phyloP scores from a whole-genome alignment of 2,113 vertebrate species.

The Tachycineta bicolor region DNA sequence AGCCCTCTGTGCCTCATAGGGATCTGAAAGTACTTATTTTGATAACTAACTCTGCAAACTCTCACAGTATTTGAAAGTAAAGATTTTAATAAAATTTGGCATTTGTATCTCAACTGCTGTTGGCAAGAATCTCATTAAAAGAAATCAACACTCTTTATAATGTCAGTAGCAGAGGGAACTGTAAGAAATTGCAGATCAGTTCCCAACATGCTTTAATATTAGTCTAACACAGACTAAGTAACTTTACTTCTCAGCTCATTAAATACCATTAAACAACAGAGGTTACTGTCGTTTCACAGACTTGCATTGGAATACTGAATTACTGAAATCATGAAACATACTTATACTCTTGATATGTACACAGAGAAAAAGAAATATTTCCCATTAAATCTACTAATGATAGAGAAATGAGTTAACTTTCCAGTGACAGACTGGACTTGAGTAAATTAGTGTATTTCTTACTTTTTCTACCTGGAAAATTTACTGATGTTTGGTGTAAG shows the following conservation, averaged over 20 bases:
- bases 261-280: not conserved
- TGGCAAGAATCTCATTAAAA: slow-evolving; percentile 16
- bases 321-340: not conserved
- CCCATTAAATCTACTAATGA: not conserved
- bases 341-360: not conserved
- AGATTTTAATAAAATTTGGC: slow-evolving; percentile 26
- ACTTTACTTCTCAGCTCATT: not conserved
- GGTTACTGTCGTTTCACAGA: not conserved
- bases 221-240: not conserved
- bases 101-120: not conserved
- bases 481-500: not conserved
- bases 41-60: not conserved
- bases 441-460: not conserved
- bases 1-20: not conserved
- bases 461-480: not conserved
- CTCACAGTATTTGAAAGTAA: slow-evolving; percentile 3
- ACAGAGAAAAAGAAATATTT: not conserved
- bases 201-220: not conserved
- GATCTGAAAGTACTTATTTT: not conserved
- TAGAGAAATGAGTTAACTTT: not conserved
- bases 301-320: not conserved
- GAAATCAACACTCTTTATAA: not conserved
- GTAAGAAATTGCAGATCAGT: not conserved
- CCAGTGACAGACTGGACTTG: not conserved
- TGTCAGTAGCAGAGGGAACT: not conserved